Conservation (phyloP, 2,888 invertebrate species). For the Xestia ashworthii region DNA sequence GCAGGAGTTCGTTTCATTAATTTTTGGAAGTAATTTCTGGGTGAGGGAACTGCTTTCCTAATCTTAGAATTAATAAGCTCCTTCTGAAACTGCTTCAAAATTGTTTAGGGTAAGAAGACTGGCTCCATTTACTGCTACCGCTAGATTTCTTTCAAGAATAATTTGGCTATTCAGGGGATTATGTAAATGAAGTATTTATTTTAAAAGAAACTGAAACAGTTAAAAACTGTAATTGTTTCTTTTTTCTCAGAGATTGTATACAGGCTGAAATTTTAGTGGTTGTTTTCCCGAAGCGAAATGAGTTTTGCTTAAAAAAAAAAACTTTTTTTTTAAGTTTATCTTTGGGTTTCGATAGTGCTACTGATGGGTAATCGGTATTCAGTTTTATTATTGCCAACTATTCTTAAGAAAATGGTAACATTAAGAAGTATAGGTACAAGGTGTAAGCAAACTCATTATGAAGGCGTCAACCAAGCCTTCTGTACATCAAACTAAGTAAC, state of each 20-base stretch:
- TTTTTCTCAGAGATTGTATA: background rate
- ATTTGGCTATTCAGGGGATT: background rate
- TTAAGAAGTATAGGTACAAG: no score
- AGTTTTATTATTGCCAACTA: background rate
- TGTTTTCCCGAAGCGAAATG: no score
- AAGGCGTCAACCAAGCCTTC: no score
- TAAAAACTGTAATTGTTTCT: background rate
- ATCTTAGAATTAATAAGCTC: slow-evolving; percentile 12
- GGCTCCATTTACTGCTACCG: background rate
- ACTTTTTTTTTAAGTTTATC: no score
- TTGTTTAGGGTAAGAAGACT: background rate
- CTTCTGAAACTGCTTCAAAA: background rate
- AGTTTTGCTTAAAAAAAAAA: no score
- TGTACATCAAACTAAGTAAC: no score
- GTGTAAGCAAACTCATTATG: no score
- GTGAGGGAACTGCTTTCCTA: slow-evolving; percentile 3
- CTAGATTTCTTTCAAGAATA: background rate
- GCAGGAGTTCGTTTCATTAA: slow-evolving; percentile 43
- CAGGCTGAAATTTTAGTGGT: no score
- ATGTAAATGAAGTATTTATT: slow-evolving; percentile 6
- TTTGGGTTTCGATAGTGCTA: no score
- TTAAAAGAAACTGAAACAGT: background rate
- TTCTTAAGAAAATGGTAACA: no score
- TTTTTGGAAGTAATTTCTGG: slow-evolving; percentile 40
- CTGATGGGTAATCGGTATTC: no score